These are phyloP conservation scores for Phalanger gymnotis DNA, from an alignment of 2,797 vertebrate species.

Conservation along the genomic window DNA sequence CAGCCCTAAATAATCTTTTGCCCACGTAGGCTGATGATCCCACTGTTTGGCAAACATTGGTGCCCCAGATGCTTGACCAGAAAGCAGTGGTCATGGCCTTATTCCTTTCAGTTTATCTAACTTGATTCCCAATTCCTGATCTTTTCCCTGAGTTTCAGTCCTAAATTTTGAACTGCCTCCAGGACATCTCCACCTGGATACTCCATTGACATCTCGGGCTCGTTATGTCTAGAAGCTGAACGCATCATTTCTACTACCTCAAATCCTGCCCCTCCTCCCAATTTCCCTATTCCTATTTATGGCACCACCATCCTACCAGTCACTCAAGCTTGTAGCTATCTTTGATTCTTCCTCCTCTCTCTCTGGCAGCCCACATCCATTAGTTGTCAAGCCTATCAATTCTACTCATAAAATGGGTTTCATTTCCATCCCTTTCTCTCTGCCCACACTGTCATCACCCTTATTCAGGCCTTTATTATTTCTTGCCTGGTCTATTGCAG, in stretches of 20 bases:
- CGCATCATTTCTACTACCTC: not conserved
- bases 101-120: not conserved
- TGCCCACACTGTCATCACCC: not conserved
- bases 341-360: not conserved
- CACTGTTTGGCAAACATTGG: slow-evolving; percentile 11
- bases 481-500: not conserved
- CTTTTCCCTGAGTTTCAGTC: slow-evolving; percentile 28
- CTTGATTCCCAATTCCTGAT: not conserved
- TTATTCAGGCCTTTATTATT: not conserved
- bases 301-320: not conserved
- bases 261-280: not conserved
- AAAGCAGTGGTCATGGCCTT: not conserved
- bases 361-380: not conserved
- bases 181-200: not conserved
- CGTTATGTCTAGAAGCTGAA: not conserved
- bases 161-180: not conserved
- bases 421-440: not conserved
- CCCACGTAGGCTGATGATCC: not conserved
- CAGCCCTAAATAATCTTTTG: not conserved
- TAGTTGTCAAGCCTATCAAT: not conserved
- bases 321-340: not conserved
- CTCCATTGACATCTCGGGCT: not conserved
- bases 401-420: not conserved
- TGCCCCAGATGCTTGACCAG: not conserved
- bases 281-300: not conserved